Base-by-base conservation (phyloP, 92 coral and sea anemone species). In the Phenganax subtilis region DNA sequence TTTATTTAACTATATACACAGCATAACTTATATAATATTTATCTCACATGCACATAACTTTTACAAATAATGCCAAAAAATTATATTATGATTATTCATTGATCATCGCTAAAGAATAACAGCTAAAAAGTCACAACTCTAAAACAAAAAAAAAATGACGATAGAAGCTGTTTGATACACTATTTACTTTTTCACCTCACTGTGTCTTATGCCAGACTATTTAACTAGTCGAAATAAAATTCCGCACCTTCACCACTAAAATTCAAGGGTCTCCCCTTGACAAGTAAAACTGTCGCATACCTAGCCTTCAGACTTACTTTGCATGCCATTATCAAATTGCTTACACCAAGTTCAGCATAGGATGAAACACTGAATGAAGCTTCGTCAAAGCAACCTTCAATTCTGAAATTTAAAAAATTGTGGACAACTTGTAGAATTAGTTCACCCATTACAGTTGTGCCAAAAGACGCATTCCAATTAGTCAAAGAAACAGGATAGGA, bases 341-440 rank as follows among this genome's bases (percentile, higher is more conserved):
- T 92, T 12, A 87, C 90, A 71, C 88, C 92, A 57, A 90, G 81
- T 44, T 88, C 92, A 75, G 89, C 71, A 9, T 89, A 83, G 55
- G 86, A 68, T 3, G 97, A 87, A 59, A 90, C 86, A 54, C 83
- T 72, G 79, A 94, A 94, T 70, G 84, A 90, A 10, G 97, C 96
- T 81, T 92, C 91, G 0, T 64, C 57, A n/a, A 51, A 16, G 59
- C 98, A 94, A 11, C 91, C 89, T 73, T 92, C 96, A 61, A 77
- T 86, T 29, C 97, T 93, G 74, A 20, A 31, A 84, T 9, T 55
- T 37, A 47, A 54, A 44, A 61, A 64, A 4, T 37, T 37, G 25
- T 74, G 6, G 3, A 37, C 9, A 74, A 74, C 27, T 16, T 30
- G 3, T 12, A 16, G 12, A 20, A 51, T 10, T 74, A 3, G 25